These are phyloP conservation scores for Vireo altiloquus DNA, from an alignment of 2,113 vertebrate genomes.

Conservation along the genomic window DNA sequence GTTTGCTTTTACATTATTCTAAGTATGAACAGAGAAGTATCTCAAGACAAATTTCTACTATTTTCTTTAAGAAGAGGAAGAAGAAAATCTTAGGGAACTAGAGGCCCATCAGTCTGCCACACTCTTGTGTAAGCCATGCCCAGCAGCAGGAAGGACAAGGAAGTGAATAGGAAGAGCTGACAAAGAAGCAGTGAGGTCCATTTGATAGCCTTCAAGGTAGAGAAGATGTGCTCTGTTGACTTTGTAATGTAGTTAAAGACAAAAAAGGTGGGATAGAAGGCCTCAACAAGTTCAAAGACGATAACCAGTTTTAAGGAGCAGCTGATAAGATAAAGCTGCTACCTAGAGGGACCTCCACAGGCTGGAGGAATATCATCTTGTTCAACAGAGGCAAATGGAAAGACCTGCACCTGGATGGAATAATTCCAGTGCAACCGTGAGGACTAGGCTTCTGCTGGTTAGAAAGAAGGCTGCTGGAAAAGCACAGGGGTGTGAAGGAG, in stretches of 20 bases:
- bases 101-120: neutral
- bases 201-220: neutral
- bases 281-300: neutral
- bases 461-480: neutral
- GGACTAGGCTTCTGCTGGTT: neutral
- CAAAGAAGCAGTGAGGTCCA: neutral
- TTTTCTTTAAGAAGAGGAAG: neutral
- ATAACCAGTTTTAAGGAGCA: neutral
- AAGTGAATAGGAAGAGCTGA: neutral
- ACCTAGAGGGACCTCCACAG: neutral
- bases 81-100: neutral
- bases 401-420: neutral
- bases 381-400: neutral
- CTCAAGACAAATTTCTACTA: neutral
- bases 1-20: neutral
- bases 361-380: neutral
- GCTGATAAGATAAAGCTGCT: neutral
- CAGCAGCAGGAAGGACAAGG: neutral
- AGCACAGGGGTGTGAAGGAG: neutral
- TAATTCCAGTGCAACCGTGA: neutral
- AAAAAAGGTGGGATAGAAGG: neutral
- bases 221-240: neutral
- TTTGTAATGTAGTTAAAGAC: neutral
- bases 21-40: neutral
- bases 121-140: neutral